phyloP scores from a whole-genome alignment of 2,797 vertebrate species.

The Xerus rutilus region DNA sequence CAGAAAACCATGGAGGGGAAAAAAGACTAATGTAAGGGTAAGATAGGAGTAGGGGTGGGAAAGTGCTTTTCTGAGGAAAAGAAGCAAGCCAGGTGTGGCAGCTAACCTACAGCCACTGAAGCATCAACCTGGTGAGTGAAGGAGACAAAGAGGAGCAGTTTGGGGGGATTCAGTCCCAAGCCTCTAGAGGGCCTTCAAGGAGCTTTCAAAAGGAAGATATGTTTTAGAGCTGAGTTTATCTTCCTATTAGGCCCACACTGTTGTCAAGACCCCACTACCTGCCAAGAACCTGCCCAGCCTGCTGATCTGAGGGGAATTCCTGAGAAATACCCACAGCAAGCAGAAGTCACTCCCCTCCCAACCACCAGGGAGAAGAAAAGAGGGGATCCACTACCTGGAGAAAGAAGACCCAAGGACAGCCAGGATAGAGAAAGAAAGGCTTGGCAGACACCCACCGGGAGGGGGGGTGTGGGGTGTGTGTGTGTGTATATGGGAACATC shows the following conservation, averaged over 20 bases:
- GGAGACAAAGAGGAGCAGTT: constrained; percentile 76
- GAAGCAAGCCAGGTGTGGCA: constrained; percentile 41
- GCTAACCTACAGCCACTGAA: neutral
- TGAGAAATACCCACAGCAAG: constrained; percentile 67
- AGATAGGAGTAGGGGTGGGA: neutral
- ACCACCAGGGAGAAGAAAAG: constrained; percentile 21
- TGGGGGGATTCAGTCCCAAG: constrained; percentile 61
- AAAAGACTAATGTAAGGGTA: neutral
- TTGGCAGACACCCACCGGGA: constrained; percentile 61
- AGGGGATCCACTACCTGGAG: constrained; percentile 56
- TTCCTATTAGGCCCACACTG: constrained; percentile 18
- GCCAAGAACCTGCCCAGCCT: constrained; percentile 52
- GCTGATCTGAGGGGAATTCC: constrained; percentile 76
- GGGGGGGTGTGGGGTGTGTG: neutral
- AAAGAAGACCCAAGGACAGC: constrained; percentile 55
- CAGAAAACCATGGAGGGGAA: neutral
- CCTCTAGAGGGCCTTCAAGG: constrained; percentile 81
- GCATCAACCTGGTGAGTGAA: constrained; percentile 41
- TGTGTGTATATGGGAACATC: constrained; percentile 35
- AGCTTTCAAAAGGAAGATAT: constrained; percentile 52
- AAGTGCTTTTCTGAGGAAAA: constrained; percentile 15
- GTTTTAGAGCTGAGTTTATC: constrained; percentile 42
- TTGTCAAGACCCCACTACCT: constrained; percentile 60
- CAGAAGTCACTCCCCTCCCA: constrained; percentile 69
- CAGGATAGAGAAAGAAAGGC: constrained; percentile 1